Evolutionary conservation across 2,113 vertebrate species (phyloP).

Genomic region (Brachirus orientalis): DNA sequence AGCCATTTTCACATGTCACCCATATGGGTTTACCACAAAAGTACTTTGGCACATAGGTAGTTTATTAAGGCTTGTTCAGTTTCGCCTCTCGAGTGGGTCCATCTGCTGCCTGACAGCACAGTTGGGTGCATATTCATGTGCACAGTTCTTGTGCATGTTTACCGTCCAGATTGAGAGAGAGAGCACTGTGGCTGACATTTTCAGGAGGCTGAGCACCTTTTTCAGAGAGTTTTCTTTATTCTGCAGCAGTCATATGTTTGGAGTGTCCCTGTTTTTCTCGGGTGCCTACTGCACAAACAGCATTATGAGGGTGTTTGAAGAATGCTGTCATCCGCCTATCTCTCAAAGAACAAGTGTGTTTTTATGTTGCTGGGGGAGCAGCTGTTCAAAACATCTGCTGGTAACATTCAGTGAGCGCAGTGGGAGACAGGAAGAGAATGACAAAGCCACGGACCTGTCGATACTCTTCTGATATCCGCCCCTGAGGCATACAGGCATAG

Average conservation of each 20-base stretch:
- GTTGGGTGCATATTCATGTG: slow-evolving; percentile 25
- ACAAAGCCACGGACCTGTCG: slow-evolving; percentile 50
- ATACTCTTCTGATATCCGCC: slow-evolving; percentile 39
- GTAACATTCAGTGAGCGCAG: slow-evolving; percentile 46
- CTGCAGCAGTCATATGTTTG: slow-evolving; percentile 24
- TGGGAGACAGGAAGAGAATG: slow-evolving; percentile 50
- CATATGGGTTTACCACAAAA: slow-evolving; percentile 28
- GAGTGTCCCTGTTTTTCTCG: slow-evolving; percentile 46
- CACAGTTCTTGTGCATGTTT: slow-evolving; percentile 20
- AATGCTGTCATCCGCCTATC: slow-evolving; percentile 14
- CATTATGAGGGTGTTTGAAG: slow-evolving; percentile 30
- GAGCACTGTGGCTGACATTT: slow-evolving; percentile 28
- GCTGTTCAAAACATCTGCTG: slow-evolving; percentile 75
- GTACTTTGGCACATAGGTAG: slow-evolving; percentile 35
- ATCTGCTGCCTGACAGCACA: slow-evolving; percentile 59
- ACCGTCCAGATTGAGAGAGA: slow-evolving; percentile 37
- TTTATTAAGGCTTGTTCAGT: slow-evolving; percentile 58
- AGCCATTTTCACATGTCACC: slow-evolving; percentile 13
- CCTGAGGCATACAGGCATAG: slow-evolving; percentile 46
- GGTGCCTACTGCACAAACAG: slow-evolving; percentile 28
- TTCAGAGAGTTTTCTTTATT: slow-evolving; percentile 18
- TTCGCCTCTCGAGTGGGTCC: slow-evolving; percentile 42
- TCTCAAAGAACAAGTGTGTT: slow-evolving; percentile 41
- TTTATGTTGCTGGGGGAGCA: slow-evolving; percentile 56
- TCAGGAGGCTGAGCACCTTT: slow-evolving; percentile 26